Evolutionary conservation across 2,113 vertebrate species (phyloP).

Genomic region (Lepisosteus oculatus): DNA sequence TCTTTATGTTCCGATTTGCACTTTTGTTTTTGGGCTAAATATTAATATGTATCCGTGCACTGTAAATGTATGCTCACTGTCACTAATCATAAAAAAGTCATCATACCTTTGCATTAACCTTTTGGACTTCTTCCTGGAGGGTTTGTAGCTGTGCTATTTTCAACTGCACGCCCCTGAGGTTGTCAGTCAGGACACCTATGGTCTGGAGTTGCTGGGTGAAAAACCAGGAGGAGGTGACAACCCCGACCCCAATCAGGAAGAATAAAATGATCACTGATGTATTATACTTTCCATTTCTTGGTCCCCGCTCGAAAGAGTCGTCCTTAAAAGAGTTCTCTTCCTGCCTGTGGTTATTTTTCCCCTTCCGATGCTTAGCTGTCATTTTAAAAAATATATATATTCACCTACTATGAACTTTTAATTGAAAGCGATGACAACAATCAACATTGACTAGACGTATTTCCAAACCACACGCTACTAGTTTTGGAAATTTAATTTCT

Average conservation of each 20-base stretch:
- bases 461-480: too few relatives aligned
- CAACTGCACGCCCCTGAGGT: constrained; percentile 53
- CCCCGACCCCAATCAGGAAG: constrained; percentile 42
- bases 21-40: too few relatives aligned
- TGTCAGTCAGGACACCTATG: constrained; percentile 53
- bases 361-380: constrained; percentile 67
- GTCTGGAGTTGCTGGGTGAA: constrained; percentile 64
- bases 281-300: constrained; percentile 32
- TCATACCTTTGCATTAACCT: constrained; percentile 53
- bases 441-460: background rate
- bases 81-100: too few relatives aligned
- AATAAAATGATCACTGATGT: constrained; percentile 38
- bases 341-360: constrained; percentile 52
- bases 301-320: constrained; percentile 28
- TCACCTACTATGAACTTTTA: background rate
- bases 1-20: too few relatives aligned
- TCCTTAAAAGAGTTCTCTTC: constrained; percentile 58
- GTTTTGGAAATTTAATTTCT: too few relatives aligned
- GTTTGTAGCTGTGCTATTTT: constrained; percentile 57
- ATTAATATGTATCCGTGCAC: too few relatives aligned
- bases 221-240: constrained; percentile 47
- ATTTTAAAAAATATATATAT: constrained; percentile 35
- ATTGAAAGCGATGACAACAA: background rate
- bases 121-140: constrained; percentile 51
- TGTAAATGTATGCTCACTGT: too few relatives aligned